Conservation (phyloP, 2,797 vertebrate species). For the Myotis planiceps region DNA sequence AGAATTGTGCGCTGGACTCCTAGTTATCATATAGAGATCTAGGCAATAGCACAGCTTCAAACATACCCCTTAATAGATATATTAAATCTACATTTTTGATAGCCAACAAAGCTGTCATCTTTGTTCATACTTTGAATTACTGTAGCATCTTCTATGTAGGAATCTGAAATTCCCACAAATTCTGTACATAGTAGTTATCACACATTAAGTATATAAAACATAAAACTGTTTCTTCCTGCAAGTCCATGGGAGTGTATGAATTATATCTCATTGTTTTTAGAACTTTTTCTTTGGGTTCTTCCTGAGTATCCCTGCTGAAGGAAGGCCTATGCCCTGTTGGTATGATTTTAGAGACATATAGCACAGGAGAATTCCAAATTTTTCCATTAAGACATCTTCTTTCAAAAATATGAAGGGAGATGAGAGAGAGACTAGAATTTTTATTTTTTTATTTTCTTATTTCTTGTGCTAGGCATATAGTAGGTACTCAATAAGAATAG, state of each 20-base stretch:
- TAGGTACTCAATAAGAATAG: not conserved
- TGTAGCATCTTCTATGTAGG: not conserved
- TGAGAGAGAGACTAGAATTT: not conserved
- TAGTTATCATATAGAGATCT: not conserved
- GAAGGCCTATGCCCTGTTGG: not conserved
- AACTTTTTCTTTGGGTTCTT: not conserved
- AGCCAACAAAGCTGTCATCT: constrained; percentile 6
- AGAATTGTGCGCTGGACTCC: too few relatives aligned
- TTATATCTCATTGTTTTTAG: not conserved
- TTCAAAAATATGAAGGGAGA: not conserved
- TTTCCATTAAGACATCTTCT: not conserved
- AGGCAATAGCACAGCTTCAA: constrained; percentile 26
- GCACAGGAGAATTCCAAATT: not conserved
- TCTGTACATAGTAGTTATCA: not conserved
- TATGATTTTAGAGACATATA: not conserved
- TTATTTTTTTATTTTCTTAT: not conserved
- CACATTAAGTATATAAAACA: constrained; percentile 8
- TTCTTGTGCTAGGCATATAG: not conserved
- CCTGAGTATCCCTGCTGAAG: not conserved
- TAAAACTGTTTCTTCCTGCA: not conserved
- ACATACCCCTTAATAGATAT: not conserved
- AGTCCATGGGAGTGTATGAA: not conserved
- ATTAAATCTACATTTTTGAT: constrained; percentile 27
- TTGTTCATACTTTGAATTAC: constrained; percentile 4
- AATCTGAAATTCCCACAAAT: constrained; percentile 20